Conservation (phyloP, 2,113 vertebrate species). For the Girardinichthys multiradiatus region DNA sequence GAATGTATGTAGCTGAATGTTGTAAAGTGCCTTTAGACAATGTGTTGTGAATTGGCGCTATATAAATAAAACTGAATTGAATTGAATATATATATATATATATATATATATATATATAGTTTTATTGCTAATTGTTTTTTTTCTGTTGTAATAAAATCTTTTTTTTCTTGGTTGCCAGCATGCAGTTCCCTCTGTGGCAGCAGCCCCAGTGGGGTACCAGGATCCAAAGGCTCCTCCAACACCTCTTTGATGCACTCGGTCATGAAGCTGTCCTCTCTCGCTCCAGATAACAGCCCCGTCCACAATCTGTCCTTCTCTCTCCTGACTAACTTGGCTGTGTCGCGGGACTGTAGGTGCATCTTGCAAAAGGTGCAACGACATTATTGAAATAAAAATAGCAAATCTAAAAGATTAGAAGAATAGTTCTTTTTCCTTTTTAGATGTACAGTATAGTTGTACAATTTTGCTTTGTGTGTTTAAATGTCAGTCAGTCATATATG, state of each 20-base stretch:
- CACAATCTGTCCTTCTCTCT: conserved; percentile 88
- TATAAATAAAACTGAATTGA: no score
- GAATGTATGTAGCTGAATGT: no score
- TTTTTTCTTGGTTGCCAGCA: conserved; percentile 76
- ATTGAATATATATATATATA: no score
- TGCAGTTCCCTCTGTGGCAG: conserved; percentile 86
- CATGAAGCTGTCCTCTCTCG: conserved; percentile 86
- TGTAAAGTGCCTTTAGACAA: no score
- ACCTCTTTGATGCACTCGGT: conserved; percentile 87
- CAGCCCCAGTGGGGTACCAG: conserved; percentile 64
- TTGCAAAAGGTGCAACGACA: conserved; percentile 87
- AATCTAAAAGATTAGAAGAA: neutral
- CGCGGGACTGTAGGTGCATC: conserved; percentile 89
- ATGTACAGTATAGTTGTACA: neutral
- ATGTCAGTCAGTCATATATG: no score
- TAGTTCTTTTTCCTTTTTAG: neutral
- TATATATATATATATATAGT: no score
- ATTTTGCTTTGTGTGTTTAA: neutral
- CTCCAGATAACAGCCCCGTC: conserved; percentile 78
- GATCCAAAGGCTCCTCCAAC: conserved; percentile 69
- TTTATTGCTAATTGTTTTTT: no score
- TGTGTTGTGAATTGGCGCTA: no score
- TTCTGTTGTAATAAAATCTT: neutral
- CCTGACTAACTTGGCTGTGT: conserved; percentile 89
- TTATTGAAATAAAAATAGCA: no score